phyloP scores from a whole-genome alignment of 2,888 invertebrate species.

The Buathra laborator region DNA sequence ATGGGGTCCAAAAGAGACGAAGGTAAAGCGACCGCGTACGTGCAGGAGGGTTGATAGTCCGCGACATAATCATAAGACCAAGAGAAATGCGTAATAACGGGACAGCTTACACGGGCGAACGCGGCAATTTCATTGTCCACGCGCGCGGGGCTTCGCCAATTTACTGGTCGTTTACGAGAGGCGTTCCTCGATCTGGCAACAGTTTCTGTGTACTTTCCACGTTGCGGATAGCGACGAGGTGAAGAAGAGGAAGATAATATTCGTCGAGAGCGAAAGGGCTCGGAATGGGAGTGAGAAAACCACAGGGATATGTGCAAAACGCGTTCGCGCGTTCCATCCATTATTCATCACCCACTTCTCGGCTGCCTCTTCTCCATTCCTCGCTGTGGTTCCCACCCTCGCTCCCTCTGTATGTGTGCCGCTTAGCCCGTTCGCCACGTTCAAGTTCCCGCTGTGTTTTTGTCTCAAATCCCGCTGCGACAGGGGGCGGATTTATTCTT shows the following conservation, averaged over 20 bases:
- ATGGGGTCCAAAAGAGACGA: conserved; percentile 24
- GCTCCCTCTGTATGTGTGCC: not conserved
- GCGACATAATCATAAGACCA: conserved; percentile 75
- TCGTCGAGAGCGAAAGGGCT: conserved; percentile 28
- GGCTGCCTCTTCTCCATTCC: conserved; percentile 65
- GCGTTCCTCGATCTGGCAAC: conserved; percentile 54
- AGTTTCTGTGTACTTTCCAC: conserved; percentile 37
- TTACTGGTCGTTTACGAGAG: conserved; percentile 81
- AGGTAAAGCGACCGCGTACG: conserved; percentile 43
- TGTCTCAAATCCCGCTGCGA: conserved; percentile 67
- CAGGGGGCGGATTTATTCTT: conserved; percentile 65
- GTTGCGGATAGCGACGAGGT: conserved; percentile 15
- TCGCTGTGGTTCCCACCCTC: conserved; percentile 65
- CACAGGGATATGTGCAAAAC: conserved; percentile 77
- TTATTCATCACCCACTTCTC: conserved; percentile 83
- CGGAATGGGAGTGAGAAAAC: conserved; percentile 40
- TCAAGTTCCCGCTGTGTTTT: conserved; percentile 64
- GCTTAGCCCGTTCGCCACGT: conserved; percentile 46
- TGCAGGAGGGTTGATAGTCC: conserved; percentile 67
- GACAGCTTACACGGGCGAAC: conserved; percentile 79
- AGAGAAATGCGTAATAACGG: conserved; percentile 80
- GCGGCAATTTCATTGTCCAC: conserved; percentile 81
- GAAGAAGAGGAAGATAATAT: conserved; percentile 57
- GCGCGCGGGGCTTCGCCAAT: conserved; percentile 79
- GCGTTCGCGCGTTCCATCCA: conserved; percentile 82